These are phyloP conservation scores for Helicolenus hilgendorfi DNA, from an alignment of 2,797 vertebrate species.

Conservation along the genomic window DNA sequence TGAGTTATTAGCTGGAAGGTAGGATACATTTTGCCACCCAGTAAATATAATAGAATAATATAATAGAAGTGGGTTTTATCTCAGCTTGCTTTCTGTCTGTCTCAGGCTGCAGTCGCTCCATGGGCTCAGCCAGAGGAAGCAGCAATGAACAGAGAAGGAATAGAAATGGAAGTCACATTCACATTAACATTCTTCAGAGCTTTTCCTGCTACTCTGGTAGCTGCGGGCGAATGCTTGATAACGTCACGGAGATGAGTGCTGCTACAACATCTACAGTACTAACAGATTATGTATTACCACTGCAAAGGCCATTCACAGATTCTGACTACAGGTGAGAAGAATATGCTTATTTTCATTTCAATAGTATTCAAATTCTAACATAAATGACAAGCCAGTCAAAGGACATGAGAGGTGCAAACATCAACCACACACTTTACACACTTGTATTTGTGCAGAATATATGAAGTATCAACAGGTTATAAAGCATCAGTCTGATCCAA, in stretches of 20 bases:
- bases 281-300: constrained; percentile 46
- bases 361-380: constrained; percentile 28
- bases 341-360: constrained; percentile 41
- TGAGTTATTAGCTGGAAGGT: constrained; percentile 9
- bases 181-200: constrained; percentile 63
- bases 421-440: not conserved
- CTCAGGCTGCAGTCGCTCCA: constrained; percentile 34
- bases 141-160: constrained; percentile 27
- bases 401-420: constrained; percentile 20
- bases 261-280: constrained; percentile 52
- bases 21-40: constrained; percentile 17
- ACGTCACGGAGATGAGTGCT: constrained; percentile 61
- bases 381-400: constrained; percentile 14
- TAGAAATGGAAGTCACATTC: constrained; percentile 63
- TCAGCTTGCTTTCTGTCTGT: constrained; percentile 23
- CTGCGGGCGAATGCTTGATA: constrained; percentile 66
- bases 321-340: constrained; percentile 49
- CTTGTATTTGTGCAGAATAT: not conserved
- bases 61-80: constrained; percentile 26
- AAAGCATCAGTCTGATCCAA: not conserved
- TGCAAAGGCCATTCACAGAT: constrained; percentile 51
- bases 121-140: constrained; percentile 45
- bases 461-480: constrained; percentile 42
- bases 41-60: too few relatives aligned
- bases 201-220: constrained; percentile 44